Conservation (phyloP, 1,140 invertebrate genomes). For the Drosophila truncata region DNA sequence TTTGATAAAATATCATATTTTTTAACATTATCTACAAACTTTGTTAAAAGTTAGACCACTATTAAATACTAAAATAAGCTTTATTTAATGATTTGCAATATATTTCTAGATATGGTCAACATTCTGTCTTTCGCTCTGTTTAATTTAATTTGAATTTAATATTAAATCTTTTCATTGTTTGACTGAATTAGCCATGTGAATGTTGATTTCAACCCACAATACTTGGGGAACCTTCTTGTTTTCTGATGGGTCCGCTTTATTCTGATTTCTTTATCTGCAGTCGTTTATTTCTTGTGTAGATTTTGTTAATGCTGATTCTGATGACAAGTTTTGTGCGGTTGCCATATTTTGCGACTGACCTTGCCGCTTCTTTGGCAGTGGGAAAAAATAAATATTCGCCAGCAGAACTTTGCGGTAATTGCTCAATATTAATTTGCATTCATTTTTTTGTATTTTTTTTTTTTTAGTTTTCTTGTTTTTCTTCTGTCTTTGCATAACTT, state of each 20-base stretch:
- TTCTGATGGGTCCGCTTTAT: not conserved
- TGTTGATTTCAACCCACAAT: too few species aligned
- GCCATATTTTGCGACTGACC: slow-evolving; percentile 55
- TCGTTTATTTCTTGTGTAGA: slow-evolving; percentile 25
- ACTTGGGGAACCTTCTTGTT: not conserved
- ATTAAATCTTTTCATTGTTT: too few species aligned
- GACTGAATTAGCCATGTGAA: not conserved
- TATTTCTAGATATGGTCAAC: not conserved
- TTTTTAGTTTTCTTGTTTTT: slow-evolving; percentile 4
- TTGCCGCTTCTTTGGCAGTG: slow-evolving; percentile 68
- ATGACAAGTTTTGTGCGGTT: slow-evolving; percentile 61
- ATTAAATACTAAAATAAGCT: too few species aligned
- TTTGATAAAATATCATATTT: not conserved
- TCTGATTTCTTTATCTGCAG: not conserved
- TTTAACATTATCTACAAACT: not conserved
- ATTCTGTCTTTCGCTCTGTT: not conserved
- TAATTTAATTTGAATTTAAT: not conserved
- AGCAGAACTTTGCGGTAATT: slow-evolving; percentile 65
- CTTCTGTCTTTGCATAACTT: slow-evolving; percentile 29
- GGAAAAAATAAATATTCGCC: slow-evolving; percentile 49
- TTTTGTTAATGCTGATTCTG: slow-evolving; percentile 15
- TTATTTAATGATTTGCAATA: too few species aligned
- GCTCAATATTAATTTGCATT: slow-evolving; percentile 53
- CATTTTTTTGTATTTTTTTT: not conserved
- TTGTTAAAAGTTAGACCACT: too few species aligned